These are phyloP conservation scores for Patagioenas fasciata DNA, from an alignment of 2,113 vertebrate species.

Conservation along the genomic window DNA sequence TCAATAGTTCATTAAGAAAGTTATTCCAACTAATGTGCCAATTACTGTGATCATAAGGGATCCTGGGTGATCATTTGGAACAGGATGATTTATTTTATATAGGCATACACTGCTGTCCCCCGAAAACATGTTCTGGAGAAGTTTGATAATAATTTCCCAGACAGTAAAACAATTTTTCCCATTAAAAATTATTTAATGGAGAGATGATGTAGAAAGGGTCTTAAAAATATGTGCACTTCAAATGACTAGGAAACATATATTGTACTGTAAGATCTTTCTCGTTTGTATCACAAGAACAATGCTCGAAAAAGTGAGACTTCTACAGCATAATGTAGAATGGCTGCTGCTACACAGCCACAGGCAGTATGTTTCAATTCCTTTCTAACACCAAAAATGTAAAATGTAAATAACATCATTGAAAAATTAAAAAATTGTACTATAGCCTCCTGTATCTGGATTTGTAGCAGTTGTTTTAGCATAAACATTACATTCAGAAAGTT, in stretches of 20 bases:
- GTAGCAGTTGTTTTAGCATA: not conserved
- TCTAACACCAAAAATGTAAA: not conserved
- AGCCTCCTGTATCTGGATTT: not conserved
- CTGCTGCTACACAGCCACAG: not conserved
- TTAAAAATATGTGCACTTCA: not conserved
- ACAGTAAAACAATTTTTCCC: not conserved
- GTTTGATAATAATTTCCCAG: not conserved
- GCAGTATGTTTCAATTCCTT: not conserved
- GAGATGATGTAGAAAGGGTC: not conserved
- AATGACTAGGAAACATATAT: not conserved
- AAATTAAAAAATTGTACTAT: not conserved
- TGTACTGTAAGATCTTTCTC: not conserved
- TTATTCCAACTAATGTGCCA: not conserved
- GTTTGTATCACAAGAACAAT: not conserved
- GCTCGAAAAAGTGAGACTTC: not conserved
- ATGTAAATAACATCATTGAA: not conserved
- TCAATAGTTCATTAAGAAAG: not conserved
- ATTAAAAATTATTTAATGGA: not conserved
- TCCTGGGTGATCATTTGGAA: not conserved
- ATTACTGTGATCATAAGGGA: not conserved
- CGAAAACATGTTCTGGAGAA: not conserved
- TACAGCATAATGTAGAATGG: not conserved
- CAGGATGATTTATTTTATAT: not conserved
- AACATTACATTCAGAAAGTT: not conserved
- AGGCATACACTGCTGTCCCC: not conserved